Conservation (phyloP, 2,888 invertebrate genomes). For the Agrotis exclamationis region DNA sequence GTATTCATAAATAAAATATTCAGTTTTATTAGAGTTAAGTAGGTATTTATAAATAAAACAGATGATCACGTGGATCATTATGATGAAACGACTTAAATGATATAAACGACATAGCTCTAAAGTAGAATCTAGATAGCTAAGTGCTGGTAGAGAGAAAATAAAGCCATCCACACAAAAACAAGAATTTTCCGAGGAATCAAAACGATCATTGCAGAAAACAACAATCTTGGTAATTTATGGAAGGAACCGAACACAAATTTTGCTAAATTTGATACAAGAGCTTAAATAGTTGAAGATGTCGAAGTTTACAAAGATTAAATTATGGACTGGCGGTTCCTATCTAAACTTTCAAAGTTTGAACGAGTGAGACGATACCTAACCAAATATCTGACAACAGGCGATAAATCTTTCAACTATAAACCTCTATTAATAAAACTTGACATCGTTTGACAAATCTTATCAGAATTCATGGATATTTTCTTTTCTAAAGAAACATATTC, state of each 20-base stretch:
- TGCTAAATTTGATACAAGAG: conserved; percentile 5
- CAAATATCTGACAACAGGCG: neutral
- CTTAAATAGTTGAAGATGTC: neutral
- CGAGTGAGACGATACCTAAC: neutral
- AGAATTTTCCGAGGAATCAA: too few species aligned
- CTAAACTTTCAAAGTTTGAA: conserved; percentile 3
- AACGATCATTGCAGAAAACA: too few species aligned
- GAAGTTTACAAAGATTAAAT: neutral
- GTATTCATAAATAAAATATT: too few species aligned
- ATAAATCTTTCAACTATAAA: conserved; percentile 19
- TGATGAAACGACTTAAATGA: too few species aligned
- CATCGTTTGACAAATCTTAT: neutral
- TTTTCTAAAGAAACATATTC: neutral
- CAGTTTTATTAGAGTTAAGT: neutral
- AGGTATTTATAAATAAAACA: too few species aligned
- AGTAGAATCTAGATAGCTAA: too few species aligned
- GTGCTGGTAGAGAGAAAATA: too few species aligned
- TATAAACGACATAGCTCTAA: too few species aligned
- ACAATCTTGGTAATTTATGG: too few species aligned
- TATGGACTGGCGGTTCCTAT: neutral
- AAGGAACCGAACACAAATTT: neutral
- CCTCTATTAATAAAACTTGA: conserved; percentile 23
- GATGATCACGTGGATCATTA: too few species aligned
- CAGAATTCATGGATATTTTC: conserved; percentile 2
- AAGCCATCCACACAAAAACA: too few species aligned